Conservation (phyloP, 1,140 invertebrate genomes). For the Ips typographus region DNA sequence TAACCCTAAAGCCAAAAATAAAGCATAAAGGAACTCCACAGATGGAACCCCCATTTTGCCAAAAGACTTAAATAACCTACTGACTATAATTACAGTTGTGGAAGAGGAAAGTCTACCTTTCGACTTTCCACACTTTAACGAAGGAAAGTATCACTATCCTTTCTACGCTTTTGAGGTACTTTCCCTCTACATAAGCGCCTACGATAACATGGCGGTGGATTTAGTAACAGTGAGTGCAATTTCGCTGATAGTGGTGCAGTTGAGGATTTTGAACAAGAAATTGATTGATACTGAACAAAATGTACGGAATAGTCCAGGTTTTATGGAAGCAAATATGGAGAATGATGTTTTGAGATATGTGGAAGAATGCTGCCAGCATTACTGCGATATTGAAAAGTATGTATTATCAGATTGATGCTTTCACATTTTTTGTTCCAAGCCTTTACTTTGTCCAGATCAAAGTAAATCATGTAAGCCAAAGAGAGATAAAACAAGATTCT, state of each 20-base stretch:
- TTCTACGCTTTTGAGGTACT: conserved; percentile 33
- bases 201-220: conserved; percentile 34
- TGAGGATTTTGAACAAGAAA: conserved; percentile 36
- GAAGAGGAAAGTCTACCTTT: conserved; percentile 3
- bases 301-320: conserved; percentile 5
- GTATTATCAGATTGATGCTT: too few species aligned
- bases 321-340: background rate
- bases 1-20: too few species aligned
- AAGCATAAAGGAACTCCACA: too few species aligned
- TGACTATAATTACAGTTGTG: background rate
- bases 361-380: conserved; percentile 21
- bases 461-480: too few species aligned
- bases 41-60: too few species aligned
- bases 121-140: conserved; percentile 26
- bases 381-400: conserved; percentile 27
- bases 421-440: too few species aligned
- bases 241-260: conserved; percentile 21
- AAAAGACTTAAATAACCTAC: too few species aligned
- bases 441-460: too few species aligned
- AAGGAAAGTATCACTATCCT: conserved; percentile 19
- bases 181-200: conserved; percentile 15
- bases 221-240: conserved; percentile 25
- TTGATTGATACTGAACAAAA: conserved; percentile 24
- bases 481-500: too few species aligned
- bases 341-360: conserved; percentile 5